Evolutionary conservation across 2,113 vertebrate genomes (phyloP).

Genomic region (Rhipidura dahli): DNA sequence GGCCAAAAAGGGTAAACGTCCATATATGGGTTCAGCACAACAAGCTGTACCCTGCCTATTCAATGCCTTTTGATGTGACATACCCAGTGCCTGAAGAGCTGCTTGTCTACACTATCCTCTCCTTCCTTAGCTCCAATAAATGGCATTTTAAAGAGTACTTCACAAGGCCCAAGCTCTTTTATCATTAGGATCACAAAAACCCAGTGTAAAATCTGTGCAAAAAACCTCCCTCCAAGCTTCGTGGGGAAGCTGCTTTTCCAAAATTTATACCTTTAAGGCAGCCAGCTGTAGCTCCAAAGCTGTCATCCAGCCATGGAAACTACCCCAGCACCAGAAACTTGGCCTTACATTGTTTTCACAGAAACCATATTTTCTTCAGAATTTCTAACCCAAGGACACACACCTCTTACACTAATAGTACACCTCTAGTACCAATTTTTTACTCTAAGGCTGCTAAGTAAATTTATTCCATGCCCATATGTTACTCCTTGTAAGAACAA

Average conservation of each 20-base stretch:
- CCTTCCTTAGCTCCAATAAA: background rate
- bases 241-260: background rate
- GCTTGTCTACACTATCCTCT: background rate
- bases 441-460: background rate
- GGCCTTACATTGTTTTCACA: background rate
- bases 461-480: background rate
- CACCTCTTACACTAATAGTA: background rate
- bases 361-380: background rate
- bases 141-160: background rate
- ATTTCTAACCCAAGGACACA: background rate
- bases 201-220: background rate
- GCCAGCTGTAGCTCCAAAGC: background rate
- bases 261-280: background rate
- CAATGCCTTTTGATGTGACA: background rate
- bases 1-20: background rate
- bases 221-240: background rate
- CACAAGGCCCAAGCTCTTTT: background rate
- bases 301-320: background rate
- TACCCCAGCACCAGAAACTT: background rate
- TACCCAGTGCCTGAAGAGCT: background rate
- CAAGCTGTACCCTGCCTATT: accelerated
- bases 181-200: background rate
- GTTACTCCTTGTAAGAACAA: background rate
- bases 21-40: background rate
- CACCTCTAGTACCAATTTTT: background rate